Evolutionary conservation across 2,888 invertebrate genomes (phyloP).

Genomic region (Cremastinae sp.): DNA sequence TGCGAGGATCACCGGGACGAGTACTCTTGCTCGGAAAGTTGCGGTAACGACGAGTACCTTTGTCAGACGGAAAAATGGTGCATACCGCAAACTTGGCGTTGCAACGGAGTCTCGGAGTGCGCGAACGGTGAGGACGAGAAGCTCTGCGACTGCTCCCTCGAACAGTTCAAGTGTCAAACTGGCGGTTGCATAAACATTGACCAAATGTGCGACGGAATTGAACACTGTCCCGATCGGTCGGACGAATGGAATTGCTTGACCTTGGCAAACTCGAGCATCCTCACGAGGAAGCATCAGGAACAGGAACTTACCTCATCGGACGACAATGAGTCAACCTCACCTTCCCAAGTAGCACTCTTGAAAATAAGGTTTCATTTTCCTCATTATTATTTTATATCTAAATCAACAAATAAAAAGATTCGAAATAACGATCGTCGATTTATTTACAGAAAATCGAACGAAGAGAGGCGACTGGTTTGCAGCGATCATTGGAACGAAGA

Average conservation of each 20-base stretch:
- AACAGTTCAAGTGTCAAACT: constrained; percentile 82
- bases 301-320: no score
- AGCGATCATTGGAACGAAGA: constrained; percentile 82
- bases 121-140: constrained; percentile 83
- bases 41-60: constrained; percentile 82
- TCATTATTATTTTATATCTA: neutral
- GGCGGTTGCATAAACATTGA: constrained; percentile 83
- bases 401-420: neutral
- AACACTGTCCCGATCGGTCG: constrained; percentile 84
- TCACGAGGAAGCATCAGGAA: constrained; percentile 65
- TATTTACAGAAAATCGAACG: constrained; percentile 69
- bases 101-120: constrained; percentile 83
- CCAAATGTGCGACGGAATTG: constrained; percentile 83
- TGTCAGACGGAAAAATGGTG: constrained; percentile 83
- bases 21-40: constrained; percentile 81
- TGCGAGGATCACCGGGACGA: constrained; percentile 83
- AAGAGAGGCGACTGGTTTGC: constrained; percentile 81
- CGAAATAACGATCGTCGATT: no score
- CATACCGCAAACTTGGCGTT: constrained; percentile 83
- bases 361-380: constrained; percentile 66
- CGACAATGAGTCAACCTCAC: no score
- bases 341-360: no score
- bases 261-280: constrained; percentile 64
- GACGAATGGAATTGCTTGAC: constrained; percentile 84
- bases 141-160: constrained; percentile 82